Evolutionary conservation across 2,888 invertebrate species (phyloP).

Genomic region (Drosophila demipolita): DNA sequence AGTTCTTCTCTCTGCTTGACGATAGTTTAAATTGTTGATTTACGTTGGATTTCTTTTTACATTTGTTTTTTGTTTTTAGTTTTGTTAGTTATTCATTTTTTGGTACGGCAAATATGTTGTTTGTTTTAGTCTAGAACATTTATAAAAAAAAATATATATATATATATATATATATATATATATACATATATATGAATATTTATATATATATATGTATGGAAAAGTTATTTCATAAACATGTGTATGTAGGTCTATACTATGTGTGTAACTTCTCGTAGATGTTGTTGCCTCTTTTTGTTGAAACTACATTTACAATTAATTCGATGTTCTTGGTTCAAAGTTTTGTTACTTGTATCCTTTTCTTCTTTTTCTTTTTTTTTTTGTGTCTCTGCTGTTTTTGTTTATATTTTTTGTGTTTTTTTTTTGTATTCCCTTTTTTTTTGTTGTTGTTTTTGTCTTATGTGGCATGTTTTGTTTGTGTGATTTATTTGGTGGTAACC

Average conservation of each 20-base stretch:
- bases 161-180: slow-evolving; percentile 18
- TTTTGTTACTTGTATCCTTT: slow-evolving; percentile 51
- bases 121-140: slow-evolving; percentile 50
- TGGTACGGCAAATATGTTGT: slow-evolving; percentile 75
- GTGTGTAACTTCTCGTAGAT: slow-evolving; percentile 43
- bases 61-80: slow-evolving; percentile 28
- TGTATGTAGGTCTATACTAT: slow-evolving; percentile 41
- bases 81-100: slow-evolving; percentile 44
- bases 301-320: slow-evolving; percentile 81
- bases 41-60: slow-evolving; percentile 17
- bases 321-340: slow-evolving; percentile 84
- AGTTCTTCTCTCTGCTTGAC: slow-evolving; percentile 37
- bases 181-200: slow-evolving; percentile 35
- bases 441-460: slow-evolving; percentile 17
- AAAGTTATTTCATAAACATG: slow-evolving; percentile 32
- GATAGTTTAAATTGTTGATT: slow-evolving; percentile 36
- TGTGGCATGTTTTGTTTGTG: slow-evolving; percentile 43
- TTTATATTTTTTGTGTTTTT: too few relatives aligned
- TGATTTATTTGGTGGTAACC: slow-evolving; percentile 40
- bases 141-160: slow-evolving; percentile 39
- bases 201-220: slow-evolving; percentile 26
- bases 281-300: slow-evolving; percentile 60
- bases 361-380: slow-evolving; percentile 35
- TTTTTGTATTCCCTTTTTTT: slow-evolving; percentile 7
- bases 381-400: slow-evolving; percentile 24